phyloP scores from a whole-genome alignment of 2,797 vertebrate genomes.

The Xenops minutus region DNA sequence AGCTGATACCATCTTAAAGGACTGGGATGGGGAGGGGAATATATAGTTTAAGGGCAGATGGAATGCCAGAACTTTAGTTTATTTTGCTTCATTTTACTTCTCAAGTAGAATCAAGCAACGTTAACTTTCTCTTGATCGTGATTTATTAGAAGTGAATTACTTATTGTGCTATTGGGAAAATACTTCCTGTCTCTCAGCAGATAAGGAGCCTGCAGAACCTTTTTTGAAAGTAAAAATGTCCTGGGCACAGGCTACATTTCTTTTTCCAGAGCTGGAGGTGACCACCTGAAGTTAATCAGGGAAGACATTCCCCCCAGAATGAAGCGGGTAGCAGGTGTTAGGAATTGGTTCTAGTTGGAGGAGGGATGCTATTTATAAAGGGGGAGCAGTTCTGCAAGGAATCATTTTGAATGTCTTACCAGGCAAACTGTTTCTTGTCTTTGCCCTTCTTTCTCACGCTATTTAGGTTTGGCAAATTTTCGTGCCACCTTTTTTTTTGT shows the following conservation, averaged over 20 bases:
- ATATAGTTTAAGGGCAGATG: not conserved
- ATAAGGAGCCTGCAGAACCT: not conserved
- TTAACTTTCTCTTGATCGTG: constrained; percentile 12
- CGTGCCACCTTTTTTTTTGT: not conserved
- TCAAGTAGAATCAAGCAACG: not conserved
- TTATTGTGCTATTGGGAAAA: constrained; percentile 1
- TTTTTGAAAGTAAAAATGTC: not conserved
- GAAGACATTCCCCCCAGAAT: constrained; percentile 38
- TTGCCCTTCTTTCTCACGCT: not conserved
- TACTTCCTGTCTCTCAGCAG: not conserved
- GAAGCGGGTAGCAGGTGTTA: constrained; percentile 61
- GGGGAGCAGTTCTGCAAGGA: not conserved
- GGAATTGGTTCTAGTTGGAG: constrained; percentile 9
- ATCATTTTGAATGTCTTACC: not conserved
- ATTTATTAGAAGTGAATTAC: constrained; percentile 32
- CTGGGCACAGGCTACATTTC: not conserved
- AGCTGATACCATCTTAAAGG: constrained; percentile 18
- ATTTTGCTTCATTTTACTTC: constrained; percentile 30
- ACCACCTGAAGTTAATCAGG: constrained; percentile 66
- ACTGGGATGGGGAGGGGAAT: not conserved
- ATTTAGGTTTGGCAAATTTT: not conserved
- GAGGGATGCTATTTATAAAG: constrained; percentile 50
- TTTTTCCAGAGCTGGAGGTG: constrained; percentile 46
- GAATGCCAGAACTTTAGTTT: not conserved
- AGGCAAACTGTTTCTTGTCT: not conserved